These are phyloP conservation scores for Ephydatia muelleri DNA, from an alignment of 37 sponge, comb jelly and placozoan species.

Conservation along the genomic window DNA sequence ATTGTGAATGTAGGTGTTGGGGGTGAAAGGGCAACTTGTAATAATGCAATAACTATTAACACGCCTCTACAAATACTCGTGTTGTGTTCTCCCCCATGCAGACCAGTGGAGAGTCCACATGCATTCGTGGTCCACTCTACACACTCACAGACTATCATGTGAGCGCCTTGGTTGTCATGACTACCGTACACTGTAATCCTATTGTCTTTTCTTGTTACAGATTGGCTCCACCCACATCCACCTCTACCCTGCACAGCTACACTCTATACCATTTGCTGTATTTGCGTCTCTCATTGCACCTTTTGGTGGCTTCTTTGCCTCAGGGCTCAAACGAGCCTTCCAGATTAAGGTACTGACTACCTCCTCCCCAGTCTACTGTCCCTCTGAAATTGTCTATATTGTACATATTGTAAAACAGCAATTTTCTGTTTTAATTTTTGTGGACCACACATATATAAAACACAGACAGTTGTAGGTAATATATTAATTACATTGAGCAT, in stretches of 20 bases:
- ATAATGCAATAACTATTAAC: no score
- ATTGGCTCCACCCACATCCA: conserved; percentile 20
- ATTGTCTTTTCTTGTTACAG: conserved; percentile 9
- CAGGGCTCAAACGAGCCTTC: conserved; percentile 97
- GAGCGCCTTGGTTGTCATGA: not conserved
- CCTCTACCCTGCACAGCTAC: conserved; percentile 82
- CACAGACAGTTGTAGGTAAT: no score
- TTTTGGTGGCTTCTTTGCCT: conserved; percentile 99
- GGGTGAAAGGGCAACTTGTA: no score
- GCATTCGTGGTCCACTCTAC: conserved; percentile 26
- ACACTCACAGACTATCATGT: conserved; percentile 29
- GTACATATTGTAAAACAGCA: no score
- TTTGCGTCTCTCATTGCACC: conserved; percentile 98
- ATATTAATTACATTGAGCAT: no score
- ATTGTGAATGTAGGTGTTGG: no score
- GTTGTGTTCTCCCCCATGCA: not conserved
- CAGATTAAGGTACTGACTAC: conserved; percentile 71
- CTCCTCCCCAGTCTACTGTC: not conserved
- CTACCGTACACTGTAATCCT: conserved; percentile 4
- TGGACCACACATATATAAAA: no score
- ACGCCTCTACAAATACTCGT: not conserved
- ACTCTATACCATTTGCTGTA: conserved; percentile 80
- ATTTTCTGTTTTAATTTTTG: no score
- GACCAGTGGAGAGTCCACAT: conserved; percentile 20
- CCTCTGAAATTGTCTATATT: not conserved